phyloP scores from a whole-genome alignment of 2,113 vertebrate species.

The Cygnus buccinator region DNA sequence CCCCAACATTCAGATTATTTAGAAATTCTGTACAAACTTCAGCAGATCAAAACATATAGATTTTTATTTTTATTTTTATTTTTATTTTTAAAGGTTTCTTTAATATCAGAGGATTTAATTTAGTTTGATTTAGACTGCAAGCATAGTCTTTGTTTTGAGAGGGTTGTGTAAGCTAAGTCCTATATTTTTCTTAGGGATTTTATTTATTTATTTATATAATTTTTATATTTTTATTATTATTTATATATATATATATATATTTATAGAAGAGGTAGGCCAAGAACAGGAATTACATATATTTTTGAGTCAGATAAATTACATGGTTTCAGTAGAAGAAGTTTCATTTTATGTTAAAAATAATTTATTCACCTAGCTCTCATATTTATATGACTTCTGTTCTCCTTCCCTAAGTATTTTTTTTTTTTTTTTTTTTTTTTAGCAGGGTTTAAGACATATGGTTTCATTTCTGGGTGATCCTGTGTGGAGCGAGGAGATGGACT shows the following conservation, averaged over 20 bases:
- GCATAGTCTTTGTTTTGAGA: background rate
- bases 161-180: fast-evolving
- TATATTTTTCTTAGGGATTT: background rate
- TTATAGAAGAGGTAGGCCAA: background rate
- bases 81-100: background rate
- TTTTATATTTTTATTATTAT: too few relatives aligned
- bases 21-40: background rate
- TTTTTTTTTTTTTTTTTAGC: background rate
- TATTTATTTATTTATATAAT: too few relatives aligned
- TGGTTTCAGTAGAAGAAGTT: background rate
- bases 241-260: too few relatives aligned
- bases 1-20: background rate
- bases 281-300: background rate
- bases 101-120: background rate
- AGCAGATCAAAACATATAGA: background rate
- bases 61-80: too few relatives aligned
- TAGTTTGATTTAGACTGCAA: background rate
- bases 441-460: background rate
- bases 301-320: background rate
- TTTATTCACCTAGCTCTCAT: background rate
- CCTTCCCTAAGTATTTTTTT: background rate
- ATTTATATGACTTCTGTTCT: background rate
- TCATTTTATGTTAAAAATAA: background rate
- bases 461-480: too few relatives aligned
- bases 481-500: too few relatives aligned